Base-by-base conservation (phyloP, 2,888 invertebrate genomes). In the Lissocephala sabroskyi region DNA sequence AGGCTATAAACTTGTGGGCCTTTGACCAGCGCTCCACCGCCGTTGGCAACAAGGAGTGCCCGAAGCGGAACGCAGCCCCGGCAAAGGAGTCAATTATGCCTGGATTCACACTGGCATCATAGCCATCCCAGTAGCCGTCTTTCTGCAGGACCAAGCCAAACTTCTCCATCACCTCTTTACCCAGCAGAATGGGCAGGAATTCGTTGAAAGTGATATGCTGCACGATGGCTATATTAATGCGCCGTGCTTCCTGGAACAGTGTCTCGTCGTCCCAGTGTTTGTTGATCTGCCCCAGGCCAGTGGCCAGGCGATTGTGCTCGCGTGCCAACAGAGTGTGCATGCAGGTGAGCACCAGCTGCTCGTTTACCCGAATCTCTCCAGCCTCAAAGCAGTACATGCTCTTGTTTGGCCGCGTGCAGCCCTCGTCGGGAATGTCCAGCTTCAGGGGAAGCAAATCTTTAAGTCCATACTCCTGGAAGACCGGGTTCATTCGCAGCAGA, bases 261-360 rank as follows among this genome's bases (percentile, higher is more conserved):
- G 92, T 95, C 85, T 96, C 96, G 75, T 96, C 96, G 76, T 95
- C 94, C 96, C 96, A 96, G 81, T 94, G 95, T 0, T 94, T 94
- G 85, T 97, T 96, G 3, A 96, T 88, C 41, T 89, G 88, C 0
- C 91, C 88, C 30, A 97, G 84, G 4, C 86, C 91, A 43, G 88
- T 89, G 0, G 96, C 96, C 0, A 95, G 85, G 51, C 94, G 87
- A 85, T 97, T 97, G 83, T 97, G 97, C 80, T 97, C 95, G 50
- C 96, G 87, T 0, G 96, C 94, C 92, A 95, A 91, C 28, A 96
- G 83, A 0, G 95, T 95, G 81, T 96, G 96, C 94, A 96, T 95
- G 61, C 94, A 94, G 0, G 96, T 92, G 45, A 96, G 85, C 0
- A 95, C 93, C 59, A 96, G 85, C 79, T 96, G 96, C 82, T 96